Conservation (phyloP, 2,797 vertebrate genomes). For the Sorex maritimensis region DNA sequence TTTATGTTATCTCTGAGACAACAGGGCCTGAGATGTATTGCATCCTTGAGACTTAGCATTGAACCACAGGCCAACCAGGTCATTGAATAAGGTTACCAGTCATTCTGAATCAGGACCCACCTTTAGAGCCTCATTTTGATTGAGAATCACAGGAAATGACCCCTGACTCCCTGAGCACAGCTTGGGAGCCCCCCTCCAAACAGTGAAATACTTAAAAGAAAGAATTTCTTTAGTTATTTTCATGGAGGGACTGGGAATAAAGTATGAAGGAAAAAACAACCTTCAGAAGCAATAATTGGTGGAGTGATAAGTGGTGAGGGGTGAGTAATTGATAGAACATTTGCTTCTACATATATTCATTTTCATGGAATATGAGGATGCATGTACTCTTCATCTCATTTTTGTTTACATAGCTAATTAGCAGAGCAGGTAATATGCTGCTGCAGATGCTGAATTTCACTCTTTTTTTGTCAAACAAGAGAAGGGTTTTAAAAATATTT, state of each 20-base stretch:
- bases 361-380: conserved; percentile 38
- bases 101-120: no score
- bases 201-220: no score
- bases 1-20: background rate
- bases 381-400: background rate
- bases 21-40: no score
- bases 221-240: background rate
- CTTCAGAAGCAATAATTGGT: background rate
- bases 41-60: no score
- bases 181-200: no score
- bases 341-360: conserved; percentile 31
- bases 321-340: background rate
- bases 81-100: no score
- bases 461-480: conserved; percentile 37
- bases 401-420: background rate
- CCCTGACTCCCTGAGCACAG: no score
- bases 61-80: no score
- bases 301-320: background rate
- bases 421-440: background rate
- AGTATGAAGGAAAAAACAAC: background rate
- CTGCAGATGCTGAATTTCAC: background rate
- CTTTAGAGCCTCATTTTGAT: no score
- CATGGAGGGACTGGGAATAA: background rate
- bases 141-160: no score
- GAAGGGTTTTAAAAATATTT: background rate